Percentiles rank a stretch among this genome's conserved stretches.
Conservation (phyloP, 1,140 invertebrate species). For the Drosophila prosaltans region DNA sequence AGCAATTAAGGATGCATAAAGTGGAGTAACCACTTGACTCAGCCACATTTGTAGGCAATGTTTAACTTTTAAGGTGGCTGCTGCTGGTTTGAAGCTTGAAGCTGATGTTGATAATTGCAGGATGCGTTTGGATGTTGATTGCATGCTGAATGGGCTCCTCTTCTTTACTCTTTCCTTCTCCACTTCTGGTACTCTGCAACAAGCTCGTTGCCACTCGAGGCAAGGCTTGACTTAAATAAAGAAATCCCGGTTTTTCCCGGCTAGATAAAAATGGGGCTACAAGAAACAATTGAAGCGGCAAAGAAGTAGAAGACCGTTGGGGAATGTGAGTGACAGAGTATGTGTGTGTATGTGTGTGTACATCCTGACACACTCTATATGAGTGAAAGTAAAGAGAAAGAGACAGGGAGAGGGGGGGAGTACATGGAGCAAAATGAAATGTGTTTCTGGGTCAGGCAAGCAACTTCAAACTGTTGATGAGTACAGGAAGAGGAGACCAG, state of each 20-base stretch:
- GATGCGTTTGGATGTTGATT: conserved; percentile 76
- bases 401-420: neutral
- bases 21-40: conserved; percentile 74
- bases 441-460: conserved; percentile 82
- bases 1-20: conserved; percentile 81
- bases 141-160: conserved; percentile 60
- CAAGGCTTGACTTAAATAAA: conserved; percentile 77
- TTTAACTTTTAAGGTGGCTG: conserved; percentile 41
- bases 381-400: conserved; percentile 73
- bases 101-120: conserved; percentile 78
- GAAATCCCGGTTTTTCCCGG: conserved; percentile 72
- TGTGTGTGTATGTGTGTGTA: conserved; percentile 23
- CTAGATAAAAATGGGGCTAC: conserved; percentile 67
- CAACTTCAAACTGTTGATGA: conserved; percentile 64
- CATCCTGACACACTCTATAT: conserved; percentile 17
- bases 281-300: conserved; percentile 65
- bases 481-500: conserved; percentile 51
- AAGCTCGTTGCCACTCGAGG: conserved; percentile 16
- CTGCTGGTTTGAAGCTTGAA: conserved; percentile 26
- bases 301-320: conserved; percentile 43
- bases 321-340: conserved; percentile 22
- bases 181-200: neutral
- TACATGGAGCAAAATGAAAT: conserved; percentile 55
- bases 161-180: neutral
- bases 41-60: conserved; percentile 37